These are phyloP conservation scores for Microctenopoma lineatum DNA, from an alignment of 2,797 vertebrate genomes.

Conservation along the genomic window DNA sequence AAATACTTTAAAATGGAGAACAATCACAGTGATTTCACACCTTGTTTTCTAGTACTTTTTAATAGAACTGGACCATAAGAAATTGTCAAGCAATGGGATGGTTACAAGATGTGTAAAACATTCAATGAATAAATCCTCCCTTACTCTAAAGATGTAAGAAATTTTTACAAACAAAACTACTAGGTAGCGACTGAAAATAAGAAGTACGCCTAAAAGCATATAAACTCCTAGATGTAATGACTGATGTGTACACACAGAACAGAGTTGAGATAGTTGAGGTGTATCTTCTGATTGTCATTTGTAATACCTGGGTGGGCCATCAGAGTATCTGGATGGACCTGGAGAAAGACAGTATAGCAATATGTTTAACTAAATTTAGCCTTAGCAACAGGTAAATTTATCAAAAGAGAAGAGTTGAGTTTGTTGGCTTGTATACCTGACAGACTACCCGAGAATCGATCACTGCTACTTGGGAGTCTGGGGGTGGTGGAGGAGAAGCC, in stretches of 20 bases:
- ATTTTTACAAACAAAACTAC: background rate
- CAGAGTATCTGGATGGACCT: constrained; percentile 75
- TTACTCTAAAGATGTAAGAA: constrained; percentile 1
- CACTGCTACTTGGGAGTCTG: constrained; percentile 55
- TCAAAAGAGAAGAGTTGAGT: background rate
- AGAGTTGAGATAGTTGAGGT: constrained; percentile 1
- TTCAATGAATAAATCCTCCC: background rate
- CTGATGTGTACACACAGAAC: background rate
- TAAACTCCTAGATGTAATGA: constrained; percentile 8
- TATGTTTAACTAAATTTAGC: background rate
- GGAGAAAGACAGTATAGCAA: constrained; percentile 17
- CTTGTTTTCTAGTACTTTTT: constrained; percentile 28
- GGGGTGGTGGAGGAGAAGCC: constrained; percentile 51
- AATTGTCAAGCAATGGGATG: constrained; percentile 11
- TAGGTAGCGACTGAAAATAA: background rate
- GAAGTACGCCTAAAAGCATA: background rate
- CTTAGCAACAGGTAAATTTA: background rate
- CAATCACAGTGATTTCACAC: background rate
- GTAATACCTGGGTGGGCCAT: constrained; percentile 68
- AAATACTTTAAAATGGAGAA: background rate
- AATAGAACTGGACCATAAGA: constrained; percentile 27
- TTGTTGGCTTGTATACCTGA: constrained; percentile 58
- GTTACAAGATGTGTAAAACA: constrained; percentile 12
- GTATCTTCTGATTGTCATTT: constrained; percentile 62
- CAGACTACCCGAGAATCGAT: constrained; percentile 62